Base-by-base conservation (phyloP, 2,888 invertebrate species). In the Omphaloscelis lunosa region DNA sequence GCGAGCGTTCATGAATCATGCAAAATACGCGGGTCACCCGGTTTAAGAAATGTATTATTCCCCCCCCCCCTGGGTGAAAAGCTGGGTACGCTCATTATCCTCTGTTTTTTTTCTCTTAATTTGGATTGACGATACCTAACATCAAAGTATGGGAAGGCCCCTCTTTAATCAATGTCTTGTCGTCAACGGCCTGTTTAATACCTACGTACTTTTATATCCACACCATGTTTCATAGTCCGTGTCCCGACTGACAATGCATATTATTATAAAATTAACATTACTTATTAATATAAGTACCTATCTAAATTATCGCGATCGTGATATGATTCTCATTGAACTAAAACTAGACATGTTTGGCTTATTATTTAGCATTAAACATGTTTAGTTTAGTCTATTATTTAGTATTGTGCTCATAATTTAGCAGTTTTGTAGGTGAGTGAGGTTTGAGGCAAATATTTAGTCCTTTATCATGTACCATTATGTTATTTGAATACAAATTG, bases 241-340 rank as follows among this genome's bases (percentile, higher is more conserved):
- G 74, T 51, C 27, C 9, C 1, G 51, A 81, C 65, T 85, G 39
- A 62, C 41, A 66, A 70, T 69, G 41, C 51, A 41, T 66, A 61
- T 68, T 65, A 68, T 41, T 68, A n/a, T 51, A 45, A 51, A 12
- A 78, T 83, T 51, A 67, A 51, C 48, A 80, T 72, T 34, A 74
- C 61, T 61, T 79, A 66, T 58, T 74, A 66, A 29, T 79, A 67
- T 67, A 72, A 39, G 48, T 72, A 27, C 27, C 12, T 20, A 45
- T 65, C 12, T 61, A 34, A 69, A 72, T 63, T 82, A 82, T 66
- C 58, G 15, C 9, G 66, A 72, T 82, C 82, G 86, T 85, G 82
- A 85, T 69, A 41, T 62, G 83, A 73, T 82, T 77, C 67, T 45
- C 77, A 70, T 85, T 82, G 20, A 72, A 53, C 61, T 58, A 17